These are phyloP conservation scores for Lamproptera curius DNA, from an alignment of 2,888 invertebrate genomes.

Conservation along the genomic window DNA sequence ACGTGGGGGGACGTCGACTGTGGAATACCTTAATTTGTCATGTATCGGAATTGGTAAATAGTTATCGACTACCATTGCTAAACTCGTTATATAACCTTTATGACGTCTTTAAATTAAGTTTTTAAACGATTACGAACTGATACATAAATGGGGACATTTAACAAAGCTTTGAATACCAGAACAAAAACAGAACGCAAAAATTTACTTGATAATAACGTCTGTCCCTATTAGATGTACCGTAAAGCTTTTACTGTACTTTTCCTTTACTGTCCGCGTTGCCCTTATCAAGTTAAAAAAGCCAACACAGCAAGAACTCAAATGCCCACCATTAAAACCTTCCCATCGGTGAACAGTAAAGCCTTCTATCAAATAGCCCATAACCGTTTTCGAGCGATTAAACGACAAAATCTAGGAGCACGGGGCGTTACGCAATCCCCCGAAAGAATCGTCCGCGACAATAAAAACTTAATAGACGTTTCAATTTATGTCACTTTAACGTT, in stretches of 20 bases:
- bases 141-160: too few relatives aligned
- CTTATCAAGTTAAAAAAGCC: too few relatives aligned
- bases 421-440: conserved; percentile 28
- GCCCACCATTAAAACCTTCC: conserved; percentile 6
- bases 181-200: too few relatives aligned
- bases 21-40: conserved; percentile 9
- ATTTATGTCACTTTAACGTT: conserved; percentile 44
- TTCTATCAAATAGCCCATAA: conserved; percentile 19
- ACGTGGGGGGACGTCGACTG: neutral
- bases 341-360: conserved; percentile 18
- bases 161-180: too few relatives aligned
- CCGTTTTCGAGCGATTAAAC: conserved; percentile 17
- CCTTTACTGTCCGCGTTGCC: too few relatives aligned
- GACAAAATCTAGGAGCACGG: conserved; percentile 14
- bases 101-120: too few relatives aligned
- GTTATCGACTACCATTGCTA: too few relatives aligned
- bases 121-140: too few relatives aligned
- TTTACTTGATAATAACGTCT: too few relatives aligned
- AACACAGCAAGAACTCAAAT: conserved; percentile 6
- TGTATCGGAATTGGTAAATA: conserved; percentile 1
- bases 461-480: conserved; percentile 48
- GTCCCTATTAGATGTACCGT: too few relatives aligned
- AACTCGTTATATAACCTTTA: too few relatives aligned
- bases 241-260: too few relatives aligned
- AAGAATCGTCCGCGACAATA: conserved; percentile 38